Percentiles rank a stretch among this genome's conserved stretches.
Conservation (phyloP, 2,888 invertebrate genomes). For the Leptinotarsa haldemani region DNA sequence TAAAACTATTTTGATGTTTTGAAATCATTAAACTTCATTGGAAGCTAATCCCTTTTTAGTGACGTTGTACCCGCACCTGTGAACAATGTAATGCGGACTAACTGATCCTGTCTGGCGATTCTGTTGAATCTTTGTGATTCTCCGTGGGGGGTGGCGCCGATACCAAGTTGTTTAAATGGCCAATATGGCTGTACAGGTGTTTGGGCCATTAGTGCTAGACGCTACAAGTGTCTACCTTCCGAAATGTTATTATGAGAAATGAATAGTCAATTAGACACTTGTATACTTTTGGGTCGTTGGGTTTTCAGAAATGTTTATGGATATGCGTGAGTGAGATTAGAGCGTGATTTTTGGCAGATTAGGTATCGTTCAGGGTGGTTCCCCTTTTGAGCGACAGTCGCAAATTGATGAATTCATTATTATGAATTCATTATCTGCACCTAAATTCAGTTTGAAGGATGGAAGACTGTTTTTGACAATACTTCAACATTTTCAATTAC, state of each 20-base stretch:
- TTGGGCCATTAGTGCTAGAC: constrained; percentile 52
- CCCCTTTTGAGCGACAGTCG: not conserved
- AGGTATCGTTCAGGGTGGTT: not conserved
- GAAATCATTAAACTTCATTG: not conserved
- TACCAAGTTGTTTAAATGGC: constrained; percentile 42
- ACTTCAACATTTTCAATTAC: too few relatives aligned
- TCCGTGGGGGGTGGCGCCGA: constrained; percentile 60
- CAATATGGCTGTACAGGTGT: constrained; percentile 55
- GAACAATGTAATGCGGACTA: constrained; percentile 28
- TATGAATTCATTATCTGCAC: too few relatives aligned
- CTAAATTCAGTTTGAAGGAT: too few relatives aligned
- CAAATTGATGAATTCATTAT: not conserved
- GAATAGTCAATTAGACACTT: constrained; percentile 47
- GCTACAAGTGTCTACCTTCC: constrained; percentile 50
- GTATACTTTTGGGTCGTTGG: constrained; percentile 26
- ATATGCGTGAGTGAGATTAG: constrained; percentile 20
- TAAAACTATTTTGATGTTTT: too few relatives aligned
- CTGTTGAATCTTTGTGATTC: constrained; percentile 52
- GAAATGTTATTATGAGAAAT: constrained; percentile 42
- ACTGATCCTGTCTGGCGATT: constrained; percentile 47
- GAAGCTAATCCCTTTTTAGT: not conserved
- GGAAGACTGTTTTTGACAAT: too few relatives aligned
- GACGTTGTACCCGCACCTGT: constrained; percentile 11
- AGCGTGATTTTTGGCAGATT: constrained; percentile 23
- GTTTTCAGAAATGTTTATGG: constrained; percentile 30